Conservation (phyloP, 2,888 invertebrate genomes). For the Xestobium rufovillosum region DNA sequence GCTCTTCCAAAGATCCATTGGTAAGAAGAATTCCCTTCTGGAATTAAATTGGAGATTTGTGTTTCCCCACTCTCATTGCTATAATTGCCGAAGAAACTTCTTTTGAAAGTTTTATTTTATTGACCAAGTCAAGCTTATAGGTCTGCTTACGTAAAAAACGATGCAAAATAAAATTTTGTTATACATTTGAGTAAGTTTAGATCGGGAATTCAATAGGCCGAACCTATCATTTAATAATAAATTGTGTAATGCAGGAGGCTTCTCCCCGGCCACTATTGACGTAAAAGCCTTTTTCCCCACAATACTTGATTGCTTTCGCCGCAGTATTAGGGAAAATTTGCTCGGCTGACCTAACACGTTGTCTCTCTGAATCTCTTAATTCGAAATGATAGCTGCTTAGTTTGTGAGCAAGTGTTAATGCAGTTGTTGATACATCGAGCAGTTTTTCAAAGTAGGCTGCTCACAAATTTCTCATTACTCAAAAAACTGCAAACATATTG, state of each 20-base stretch:
- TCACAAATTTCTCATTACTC: neutral
- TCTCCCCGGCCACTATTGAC: neutral
- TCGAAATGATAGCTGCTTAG: neutral
- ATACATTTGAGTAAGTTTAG: neutral
- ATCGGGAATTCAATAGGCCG: constrained; percentile 1
- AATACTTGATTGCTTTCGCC: neutral
- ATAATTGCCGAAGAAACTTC: neutral
- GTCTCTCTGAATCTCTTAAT: neutral
- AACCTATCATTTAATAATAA: neutral
- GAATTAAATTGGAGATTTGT: neutral
- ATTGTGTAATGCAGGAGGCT: neutral
- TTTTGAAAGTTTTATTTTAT: neutral
- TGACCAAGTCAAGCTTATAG: neutral
- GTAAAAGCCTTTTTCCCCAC: too few relatives aligned
- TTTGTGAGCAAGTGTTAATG: neutral
- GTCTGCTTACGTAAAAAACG: too few relatives aligned
- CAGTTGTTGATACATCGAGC: neutral
- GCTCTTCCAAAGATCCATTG: constrained; percentile 1
- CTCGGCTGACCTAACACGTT: neutral
- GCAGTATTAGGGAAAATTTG: neutral
- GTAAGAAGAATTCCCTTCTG: neutral
- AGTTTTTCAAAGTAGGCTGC: constrained; percentile 1
- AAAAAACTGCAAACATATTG: too few relatives aligned
- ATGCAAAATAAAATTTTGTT: too few relatives aligned
- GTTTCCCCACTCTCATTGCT: neutral